Evolutionary conservation across 2,113 vertebrate genomes (phyloP).

Genomic region (Edolisoma coerulescens): DNA sequence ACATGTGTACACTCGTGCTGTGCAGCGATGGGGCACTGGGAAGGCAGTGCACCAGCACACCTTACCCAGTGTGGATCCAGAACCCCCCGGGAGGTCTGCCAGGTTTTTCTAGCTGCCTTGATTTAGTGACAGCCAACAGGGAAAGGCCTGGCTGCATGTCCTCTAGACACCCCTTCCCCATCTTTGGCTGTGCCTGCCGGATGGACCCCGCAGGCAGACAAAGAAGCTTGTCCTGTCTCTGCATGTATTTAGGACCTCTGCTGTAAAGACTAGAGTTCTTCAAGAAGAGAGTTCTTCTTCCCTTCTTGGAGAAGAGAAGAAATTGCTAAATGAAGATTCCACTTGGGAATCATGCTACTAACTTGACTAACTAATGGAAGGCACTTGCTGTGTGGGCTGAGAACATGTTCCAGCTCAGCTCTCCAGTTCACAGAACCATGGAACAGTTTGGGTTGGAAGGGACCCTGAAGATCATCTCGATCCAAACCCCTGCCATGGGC

Average conservation of each 20-base stretch:
- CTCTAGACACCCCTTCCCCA: not conserved
- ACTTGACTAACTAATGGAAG: not conserved
- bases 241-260: not conserved
- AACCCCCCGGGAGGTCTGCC: not conserved
- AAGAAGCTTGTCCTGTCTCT: not conserved
- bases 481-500: not conserved
- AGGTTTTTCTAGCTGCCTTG: not conserved
- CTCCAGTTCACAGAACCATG: not conserved
- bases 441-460: not conserved
- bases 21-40: not conserved
- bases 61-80: accelerated
- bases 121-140: not conserved
- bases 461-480: not conserved
- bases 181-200: not conserved
- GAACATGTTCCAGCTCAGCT: not conserved
- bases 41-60: not conserved
- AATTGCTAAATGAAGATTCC: not conserved
- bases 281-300: no score
- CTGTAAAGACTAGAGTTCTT: not conserved
- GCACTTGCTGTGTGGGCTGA: not conserved
- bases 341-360: not conserved
- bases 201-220: not conserved
- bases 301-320: not conserved
- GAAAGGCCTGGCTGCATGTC: not conserved
- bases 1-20: accelerated